Conservation (phyloP, 2,113 vertebrate species). For the Origma solitaria region DNA sequence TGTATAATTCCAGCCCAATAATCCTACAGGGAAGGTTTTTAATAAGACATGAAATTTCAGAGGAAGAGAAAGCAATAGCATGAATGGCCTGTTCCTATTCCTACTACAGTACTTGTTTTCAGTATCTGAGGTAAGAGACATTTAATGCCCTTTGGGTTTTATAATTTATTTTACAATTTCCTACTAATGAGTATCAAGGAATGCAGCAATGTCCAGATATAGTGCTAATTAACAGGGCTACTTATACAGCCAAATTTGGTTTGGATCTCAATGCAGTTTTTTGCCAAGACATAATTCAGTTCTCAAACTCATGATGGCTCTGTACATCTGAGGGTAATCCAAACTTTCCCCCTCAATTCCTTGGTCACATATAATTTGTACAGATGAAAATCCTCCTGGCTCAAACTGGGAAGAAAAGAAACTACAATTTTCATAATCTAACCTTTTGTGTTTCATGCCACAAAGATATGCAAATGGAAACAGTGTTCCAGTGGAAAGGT, state of each 20-base stretch:
- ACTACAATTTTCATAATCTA: neutral
- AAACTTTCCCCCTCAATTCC: neutral
- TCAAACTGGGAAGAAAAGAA: neutral
- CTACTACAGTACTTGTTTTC: neutral
- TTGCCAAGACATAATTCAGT: neutral
- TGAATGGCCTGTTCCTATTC: neutral
- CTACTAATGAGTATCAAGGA: constrained; percentile 33
- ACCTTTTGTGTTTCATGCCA: neutral
- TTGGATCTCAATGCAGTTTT: neutral
- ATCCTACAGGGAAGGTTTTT: constrained; percentile 46
- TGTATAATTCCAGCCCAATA: constrained; percentile 3
- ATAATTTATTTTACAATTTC: constrained; percentile 43
- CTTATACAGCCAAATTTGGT: neutral
- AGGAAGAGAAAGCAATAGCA: constrained; percentile 18
- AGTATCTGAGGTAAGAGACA: neutral
- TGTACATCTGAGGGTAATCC: neutral
- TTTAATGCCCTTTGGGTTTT: neutral
- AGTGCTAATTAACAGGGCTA: constrained; percentile 7
- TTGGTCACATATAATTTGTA: neutral
- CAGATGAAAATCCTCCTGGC: neutral
- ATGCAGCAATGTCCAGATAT: neutral
- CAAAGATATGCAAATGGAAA: neutral
- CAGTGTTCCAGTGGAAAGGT: no score
- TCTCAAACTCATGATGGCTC: neutral
- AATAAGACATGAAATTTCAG: constrained; percentile 44